Percentiles rank a stretch among this genome's conserved stretches.
Evolutionary conservation across 2,113 vertebrate species (phyloP).

Genomic region (Daubentonia madagascariensis): DNA sequence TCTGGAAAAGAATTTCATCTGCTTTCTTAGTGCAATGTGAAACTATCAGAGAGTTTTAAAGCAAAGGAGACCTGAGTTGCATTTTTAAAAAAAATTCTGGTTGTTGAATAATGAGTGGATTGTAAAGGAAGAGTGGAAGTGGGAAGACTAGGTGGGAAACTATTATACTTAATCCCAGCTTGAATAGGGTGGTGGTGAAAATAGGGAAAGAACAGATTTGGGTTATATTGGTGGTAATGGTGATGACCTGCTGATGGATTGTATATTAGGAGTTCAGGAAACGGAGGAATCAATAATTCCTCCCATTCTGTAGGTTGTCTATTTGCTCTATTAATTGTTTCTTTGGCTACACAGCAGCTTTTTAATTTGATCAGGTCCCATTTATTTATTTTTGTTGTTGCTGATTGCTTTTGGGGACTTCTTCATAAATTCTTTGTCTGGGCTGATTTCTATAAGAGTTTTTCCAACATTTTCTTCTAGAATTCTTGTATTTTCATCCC

Average conservation of each 20-base stretch:
- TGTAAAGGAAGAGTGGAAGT: background rate
- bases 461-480: too few relatives aligned
- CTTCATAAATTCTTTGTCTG: too few relatives aligned
- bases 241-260: background rate
- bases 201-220: background rate
- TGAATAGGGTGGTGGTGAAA: background rate
- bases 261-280: background rate
- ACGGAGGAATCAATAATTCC: background rate
- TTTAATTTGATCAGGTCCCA: too few relatives aligned
- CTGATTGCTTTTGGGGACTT: too few relatives aligned
- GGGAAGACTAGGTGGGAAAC: background rate
- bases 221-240: background rate
- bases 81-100: background rate
- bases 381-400: too few relatives aligned
- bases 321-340: too few relatives aligned
- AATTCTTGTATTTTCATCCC: too few relatives aligned
- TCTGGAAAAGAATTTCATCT: background rate
- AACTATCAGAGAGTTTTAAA: background rate
- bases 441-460: too few relatives aligned
- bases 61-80: background rate
- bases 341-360: too few relatives aligned
- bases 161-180: background rate
- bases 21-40: fast-evolving
- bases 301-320: too few relatives aligned
- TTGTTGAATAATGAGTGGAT: background rate